Percentiles rank a stretch among this genome's conserved stretches.
phyloP scores from a whole-genome alignment of 2,888 invertebrate species.

The Athalia rosae region DNA sequence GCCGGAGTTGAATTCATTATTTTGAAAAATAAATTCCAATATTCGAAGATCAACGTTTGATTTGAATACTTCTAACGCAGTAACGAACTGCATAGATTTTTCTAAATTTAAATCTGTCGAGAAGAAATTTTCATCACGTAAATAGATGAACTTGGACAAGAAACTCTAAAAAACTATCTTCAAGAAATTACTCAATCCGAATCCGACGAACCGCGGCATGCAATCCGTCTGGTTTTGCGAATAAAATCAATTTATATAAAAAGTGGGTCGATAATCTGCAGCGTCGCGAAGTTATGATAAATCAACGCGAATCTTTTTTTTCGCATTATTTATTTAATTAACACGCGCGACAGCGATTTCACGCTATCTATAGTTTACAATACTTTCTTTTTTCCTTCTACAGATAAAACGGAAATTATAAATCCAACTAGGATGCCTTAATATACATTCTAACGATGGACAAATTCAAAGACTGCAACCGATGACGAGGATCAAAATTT shows the following conservation, averaged over 20 bases:
- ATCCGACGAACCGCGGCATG: background rate
- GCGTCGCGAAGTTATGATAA: slow-evolving; percentile 6
- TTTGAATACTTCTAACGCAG: too few species aligned
- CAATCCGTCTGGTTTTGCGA: background rate
- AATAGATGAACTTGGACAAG: too few species aligned
- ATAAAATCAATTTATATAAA: slow-evolving; percentile 13
- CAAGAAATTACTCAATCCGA: too few species aligned
- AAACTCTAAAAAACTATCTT: too few species aligned
- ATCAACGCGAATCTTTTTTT: slow-evolving; percentile 10
- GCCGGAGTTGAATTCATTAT: too few species aligned
- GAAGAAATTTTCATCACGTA: too few species aligned
- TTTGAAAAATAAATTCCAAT: too few species aligned
- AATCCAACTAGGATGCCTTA: background rate
- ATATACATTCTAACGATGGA: background rate
- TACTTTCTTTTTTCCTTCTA: slow-evolving; percentile 41
- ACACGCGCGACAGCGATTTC: slow-evolving; percentile 12
- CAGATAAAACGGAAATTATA: background rate
- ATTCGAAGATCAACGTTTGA: too few species aligned
- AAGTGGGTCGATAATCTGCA: slow-evolving; percentile 30
- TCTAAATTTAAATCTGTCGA: too few species aligned
- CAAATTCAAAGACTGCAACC: too few species aligned
- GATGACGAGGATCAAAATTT: too few species aligned
- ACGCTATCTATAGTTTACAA: slow-evolving; percentile 29
- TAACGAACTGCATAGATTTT: too few species aligned
- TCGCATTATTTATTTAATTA: background rate